Evolutionary conservation across 1,140 invertebrate genomes (phyloP).

Genomic region (Drosophila ironensis): DNA sequence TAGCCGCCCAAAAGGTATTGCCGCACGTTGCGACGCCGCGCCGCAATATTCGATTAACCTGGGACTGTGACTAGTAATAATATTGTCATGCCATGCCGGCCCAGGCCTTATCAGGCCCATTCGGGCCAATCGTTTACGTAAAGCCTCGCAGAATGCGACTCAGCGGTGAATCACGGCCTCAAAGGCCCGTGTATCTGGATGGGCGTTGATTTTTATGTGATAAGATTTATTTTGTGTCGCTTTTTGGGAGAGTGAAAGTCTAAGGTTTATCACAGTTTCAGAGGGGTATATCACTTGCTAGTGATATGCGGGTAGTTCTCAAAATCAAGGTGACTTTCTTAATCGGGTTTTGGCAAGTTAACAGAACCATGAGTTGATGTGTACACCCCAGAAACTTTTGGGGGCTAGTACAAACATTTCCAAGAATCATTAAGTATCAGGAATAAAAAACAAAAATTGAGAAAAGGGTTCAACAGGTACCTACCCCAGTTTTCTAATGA

Average conservation of each 20-base stretch:
- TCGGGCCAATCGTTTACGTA: conserved; percentile 34
- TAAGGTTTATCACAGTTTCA: too few species aligned
- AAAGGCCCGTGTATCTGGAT: conserved; percentile 8
- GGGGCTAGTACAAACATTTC: too few species aligned
- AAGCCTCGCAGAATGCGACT: conserved; percentile 44
- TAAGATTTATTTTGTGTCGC: neutral
- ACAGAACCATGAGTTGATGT: too few species aligned
- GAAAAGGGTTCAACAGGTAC: too few species aligned
- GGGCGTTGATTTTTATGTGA: conserved; percentile 41
- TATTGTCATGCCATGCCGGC: conserved; percentile 43
- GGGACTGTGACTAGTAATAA: conserved; percentile 11
- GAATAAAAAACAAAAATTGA: too few species aligned
- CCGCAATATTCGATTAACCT: neutral
- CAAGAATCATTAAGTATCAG: too few species aligned
- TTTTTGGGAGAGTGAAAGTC: neutral
- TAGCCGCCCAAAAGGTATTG: neutral
- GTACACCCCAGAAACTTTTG: too few species aligned
- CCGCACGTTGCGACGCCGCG: neutral
- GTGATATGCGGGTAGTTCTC: too few species aligned
- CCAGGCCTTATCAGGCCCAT: conserved; percentile 18
- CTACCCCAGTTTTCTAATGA: too few species aligned
- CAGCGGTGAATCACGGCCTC: conserved; percentile 18
- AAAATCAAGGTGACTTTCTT: too few species aligned
- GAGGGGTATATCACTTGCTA: too few species aligned
- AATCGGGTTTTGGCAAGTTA: too few species aligned